Percentiles rank a stretch among this genome's conserved stretches.
Conservation (phyloP, 1,140 invertebrate species). For the Pollicipes pollicipes region DNA sequence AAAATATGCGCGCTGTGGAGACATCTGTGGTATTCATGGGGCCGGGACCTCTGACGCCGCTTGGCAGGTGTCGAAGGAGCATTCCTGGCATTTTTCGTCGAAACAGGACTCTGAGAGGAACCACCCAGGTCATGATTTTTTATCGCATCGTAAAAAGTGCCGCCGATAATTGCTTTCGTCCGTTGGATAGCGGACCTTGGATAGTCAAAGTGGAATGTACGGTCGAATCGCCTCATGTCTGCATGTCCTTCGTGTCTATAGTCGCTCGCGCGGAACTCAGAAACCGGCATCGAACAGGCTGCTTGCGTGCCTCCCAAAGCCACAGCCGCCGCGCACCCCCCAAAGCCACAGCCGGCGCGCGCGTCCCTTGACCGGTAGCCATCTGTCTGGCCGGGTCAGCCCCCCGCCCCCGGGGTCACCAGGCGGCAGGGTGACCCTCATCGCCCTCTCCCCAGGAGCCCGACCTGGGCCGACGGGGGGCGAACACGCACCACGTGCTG, state of each 20-base stretch:
- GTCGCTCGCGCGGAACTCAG: too few relatives aligned
- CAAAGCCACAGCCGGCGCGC: not conserved
- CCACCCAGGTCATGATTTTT: not conserved
- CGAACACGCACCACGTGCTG: not conserved
- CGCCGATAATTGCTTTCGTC: too few relatives aligned
- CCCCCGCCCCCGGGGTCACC: too few relatives aligned
- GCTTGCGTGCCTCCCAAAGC: too few relatives aligned
- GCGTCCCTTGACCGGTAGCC: not conserved
- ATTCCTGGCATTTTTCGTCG: not conserved
- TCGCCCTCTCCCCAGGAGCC: too few relatives aligned
- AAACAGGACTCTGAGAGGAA: not conserved
- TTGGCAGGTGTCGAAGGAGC: not conserved
- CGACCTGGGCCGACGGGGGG: not conserved
- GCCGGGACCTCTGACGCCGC: not conserved
- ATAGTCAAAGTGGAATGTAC: too few relatives aligned
- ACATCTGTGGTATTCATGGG: not conserved
- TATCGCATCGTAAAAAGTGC: not conserved
- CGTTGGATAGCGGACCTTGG: too few relatives aligned
- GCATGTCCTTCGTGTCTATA: too few relatives aligned
- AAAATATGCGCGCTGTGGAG: not conserved
- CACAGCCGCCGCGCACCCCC: too few relatives aligned
- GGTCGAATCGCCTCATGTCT: too few relatives aligned
- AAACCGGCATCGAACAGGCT: too few relatives aligned
- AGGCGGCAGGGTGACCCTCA: too few relatives aligned
- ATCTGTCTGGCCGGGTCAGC: not conserved